Evolutionary conservation across 2,797 vertebrate species (phyloP).

Genomic region (Coranthus polyacanthus): DNA sequence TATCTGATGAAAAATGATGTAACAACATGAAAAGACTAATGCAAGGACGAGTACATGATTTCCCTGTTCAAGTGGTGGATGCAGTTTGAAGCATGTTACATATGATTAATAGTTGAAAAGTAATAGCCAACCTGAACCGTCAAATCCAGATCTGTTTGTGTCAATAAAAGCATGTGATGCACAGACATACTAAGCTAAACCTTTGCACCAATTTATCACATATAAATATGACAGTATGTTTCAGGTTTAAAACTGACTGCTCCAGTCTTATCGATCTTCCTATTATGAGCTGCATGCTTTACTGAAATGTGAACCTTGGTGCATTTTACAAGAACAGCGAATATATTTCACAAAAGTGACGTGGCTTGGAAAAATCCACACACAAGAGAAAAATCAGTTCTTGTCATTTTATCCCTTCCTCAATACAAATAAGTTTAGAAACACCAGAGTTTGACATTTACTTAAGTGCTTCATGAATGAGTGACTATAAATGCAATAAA

Average conservation of each 20-base stretch:
- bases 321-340: neutral
- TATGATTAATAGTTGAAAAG: neutral
- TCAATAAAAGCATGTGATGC: neutral
- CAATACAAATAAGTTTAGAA: neutral
- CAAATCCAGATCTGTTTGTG: neutral
- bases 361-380: conserved; percentile 2
- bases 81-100: neutral
- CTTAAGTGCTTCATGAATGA: conserved; percentile 19
- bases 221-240: neutral
- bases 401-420: neutral
- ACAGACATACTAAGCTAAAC: neutral
- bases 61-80: neutral
- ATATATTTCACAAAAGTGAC: neutral
- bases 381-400: neutral
- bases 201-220: neutral
- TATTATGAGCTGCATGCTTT: neutral
- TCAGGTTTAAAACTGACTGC: neutral
- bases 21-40: conserved; percentile 30
- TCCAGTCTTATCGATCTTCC: neutral
- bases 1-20: conserved; percentile 34
- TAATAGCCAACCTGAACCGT: neutral
- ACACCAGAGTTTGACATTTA: conserved; percentile 18
- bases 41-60: neutral
- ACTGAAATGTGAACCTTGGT: neutral
- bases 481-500: conserved; percentile 4